These are phyloP conservation scores for Prunella strophiata DNA, from an alignment of 2,797 vertebrate genomes.

Conservation along the genomic window DNA sequence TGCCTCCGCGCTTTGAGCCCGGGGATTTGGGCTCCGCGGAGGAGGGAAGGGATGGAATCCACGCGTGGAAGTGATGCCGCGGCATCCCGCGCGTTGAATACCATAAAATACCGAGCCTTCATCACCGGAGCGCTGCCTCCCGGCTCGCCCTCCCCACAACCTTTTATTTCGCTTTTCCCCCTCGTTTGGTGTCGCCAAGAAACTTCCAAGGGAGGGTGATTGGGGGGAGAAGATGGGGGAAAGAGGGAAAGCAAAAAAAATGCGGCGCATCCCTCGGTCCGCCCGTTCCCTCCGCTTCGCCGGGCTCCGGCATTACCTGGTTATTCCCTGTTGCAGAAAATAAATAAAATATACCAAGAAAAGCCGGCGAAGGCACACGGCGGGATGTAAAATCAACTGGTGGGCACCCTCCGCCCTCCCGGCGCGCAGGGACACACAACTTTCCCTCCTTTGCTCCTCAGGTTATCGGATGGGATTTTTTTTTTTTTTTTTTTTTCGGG, in stretches of 20 bases:
- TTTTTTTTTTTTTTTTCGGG: background rate
- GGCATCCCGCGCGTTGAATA: background rate
- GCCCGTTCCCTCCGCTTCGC: background rate
- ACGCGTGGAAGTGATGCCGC: background rate
- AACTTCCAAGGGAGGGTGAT: conserved; percentile 10
- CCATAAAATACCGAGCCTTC: background rate
- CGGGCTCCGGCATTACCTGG: background rate
- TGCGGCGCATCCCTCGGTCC: background rate
- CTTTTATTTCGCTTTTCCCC: background rate
- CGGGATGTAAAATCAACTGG: background rate
- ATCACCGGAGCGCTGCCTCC: background rate
- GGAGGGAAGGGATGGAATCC: background rate
- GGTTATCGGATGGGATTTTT: background rate
- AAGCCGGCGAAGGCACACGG: background rate
- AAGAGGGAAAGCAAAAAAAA: background rate
- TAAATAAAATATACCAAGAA: background rate
- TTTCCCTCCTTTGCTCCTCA: background rate
- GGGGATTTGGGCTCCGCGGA: background rate
- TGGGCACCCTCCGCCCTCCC: background rate
- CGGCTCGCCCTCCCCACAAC: background rate
- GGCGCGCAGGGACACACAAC: background rate
- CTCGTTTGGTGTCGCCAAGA: background rate
- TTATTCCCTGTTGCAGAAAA: background rate
- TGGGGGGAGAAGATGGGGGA: background rate
- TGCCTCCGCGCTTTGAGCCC: background rate